Evolutionary conservation across 1,140 invertebrate species (phyloP), one percentile per base, ranked within the genome.

Genomic region (Aradophagus sp.): DNA sequence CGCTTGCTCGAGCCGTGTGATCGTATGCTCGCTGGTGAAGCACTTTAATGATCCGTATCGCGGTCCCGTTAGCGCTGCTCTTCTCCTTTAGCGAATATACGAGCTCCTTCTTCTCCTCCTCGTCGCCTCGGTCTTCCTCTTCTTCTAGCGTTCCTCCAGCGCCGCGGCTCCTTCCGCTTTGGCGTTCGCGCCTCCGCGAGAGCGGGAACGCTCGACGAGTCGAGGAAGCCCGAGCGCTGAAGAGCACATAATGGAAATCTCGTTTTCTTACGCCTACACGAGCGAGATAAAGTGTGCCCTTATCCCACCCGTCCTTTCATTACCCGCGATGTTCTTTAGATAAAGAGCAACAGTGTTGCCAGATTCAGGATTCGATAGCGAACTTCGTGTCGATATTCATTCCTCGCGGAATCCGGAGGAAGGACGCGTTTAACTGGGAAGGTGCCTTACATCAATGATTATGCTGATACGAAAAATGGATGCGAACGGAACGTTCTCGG

Each of bases 11-110:
- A 55, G 36, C 55, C 69, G 68, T 52, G 69, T 58, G 52, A 73
- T 71, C 70, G 61, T 73, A 74, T 48, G 63, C 68, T 67, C 34
- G 63, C 63, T 44, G 44, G 70, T 65, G 45, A 66, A 63, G 56
- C 65, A 73, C 73, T 73, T 77, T 81, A 81, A 81, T 80, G 79
- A 82, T 82, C 78, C 73, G 74, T 81, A 82, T 82, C 80, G 67
- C 63, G 73, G 68, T 82, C 77, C 80, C 79, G 80, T 82, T 82
- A 80, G 53, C 41, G 32, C 38, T 53, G 39, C 50, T 63, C 77
- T 59, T 71, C 47, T 59, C 59, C 59, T 52, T 53, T 59, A 45
- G 39, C 34, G 52, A 61, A 65, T 65, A 39, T 53, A 61, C 55
- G 53, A 17, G 42, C 32, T 53, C 32, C 45, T 48, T 45, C 34